Evolutionary conservation across 1,140 invertebrate species (phyloP), one percentile per base, ranked within the genome.

Genomic region (Oreohelix idahoensis): DNA sequence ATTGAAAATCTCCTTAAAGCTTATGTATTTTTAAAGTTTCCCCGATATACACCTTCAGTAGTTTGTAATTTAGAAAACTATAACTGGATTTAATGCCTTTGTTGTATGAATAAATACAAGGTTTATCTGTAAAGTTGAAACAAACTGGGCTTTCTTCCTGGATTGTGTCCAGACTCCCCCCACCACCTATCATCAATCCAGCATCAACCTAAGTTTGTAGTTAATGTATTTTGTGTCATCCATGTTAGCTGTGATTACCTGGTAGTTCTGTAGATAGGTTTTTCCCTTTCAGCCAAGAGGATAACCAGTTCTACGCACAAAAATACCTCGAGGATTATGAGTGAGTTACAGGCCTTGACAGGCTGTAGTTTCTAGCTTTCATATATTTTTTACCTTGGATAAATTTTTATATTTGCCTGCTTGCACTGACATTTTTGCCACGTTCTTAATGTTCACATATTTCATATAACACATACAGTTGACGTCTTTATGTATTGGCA

Each of bases 241-340:
- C 26, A 20, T 58, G 53, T 32, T 66, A 66, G 63, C 17, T 66
- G 63, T 32, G 10, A 2, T 58, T 32, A 4, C 29, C 29, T 2
- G 11, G 2, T 66, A 42, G 71, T 29, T 29, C 53, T 79, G 29
- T 77, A 77, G 77, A 63, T 42, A 63, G 77, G 53, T 78, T 66
- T 79, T 69, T 79, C 32, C 77, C 53, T 79, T 79, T 79, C 77
- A 79, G 77, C 77, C 5, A 79, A 2, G 77, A 79, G n/a, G 77
- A 79, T 39, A 39, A 80, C 77, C 84, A 88, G 71, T 58, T 87
- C 70, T 83, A 88, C 84, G 85, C 88, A 70, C 87, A 89, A 88
- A 89, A 89, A 86, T 86, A 88, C 53, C 84, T 89, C 78, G 89
- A 88, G 75, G 89, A 91, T 85, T 87, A 88, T 86, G 90, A 91